A percentile compares a stretch with the other conserved stretches of the same genome.
Evolutionary conservation across 1,140 invertebrate genomes (phyloP).

Genomic region (Drosophila leontia): DNA sequence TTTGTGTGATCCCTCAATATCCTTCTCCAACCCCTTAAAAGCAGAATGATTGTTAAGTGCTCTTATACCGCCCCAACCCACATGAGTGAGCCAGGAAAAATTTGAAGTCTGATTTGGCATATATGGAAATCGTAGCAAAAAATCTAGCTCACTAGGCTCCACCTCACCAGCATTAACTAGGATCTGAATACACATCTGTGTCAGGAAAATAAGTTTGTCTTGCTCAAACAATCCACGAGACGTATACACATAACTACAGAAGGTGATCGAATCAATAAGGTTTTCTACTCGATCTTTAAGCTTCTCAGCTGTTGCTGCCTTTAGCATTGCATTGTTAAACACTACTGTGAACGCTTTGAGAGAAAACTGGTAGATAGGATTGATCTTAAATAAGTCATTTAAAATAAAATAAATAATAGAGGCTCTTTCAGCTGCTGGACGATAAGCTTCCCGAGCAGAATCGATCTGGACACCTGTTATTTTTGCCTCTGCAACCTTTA

Average conservation of each 20-base stretch:
- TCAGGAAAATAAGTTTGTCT: constrained; percentile 96
- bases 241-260: constrained; percentile 94
- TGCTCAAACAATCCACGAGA: constrained; percentile 96
- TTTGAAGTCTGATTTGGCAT: constrained; percentile 89
- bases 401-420: constrained; percentile 97
- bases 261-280: constrained; percentile 95
- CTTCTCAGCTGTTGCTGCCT: constrained; percentile 89
- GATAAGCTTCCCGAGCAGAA: constrained; percentile 94
- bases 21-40: constrained; percentile 95
- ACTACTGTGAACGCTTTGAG: constrained; percentile 97
- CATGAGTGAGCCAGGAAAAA: constrained; percentile 93
- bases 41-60: constrained; percentile 91
- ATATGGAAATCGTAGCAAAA: constrained; percentile 93
- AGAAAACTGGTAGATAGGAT: constrained; percentile 98
- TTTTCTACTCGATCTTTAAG: constrained; percentile 90
- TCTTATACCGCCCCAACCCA: constrained; percentile 95
- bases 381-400: constrained; percentile 96
- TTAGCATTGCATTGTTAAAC: constrained; percentile 94
- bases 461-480: constrained; percentile 95
- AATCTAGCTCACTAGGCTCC: constrained; percentile 91
- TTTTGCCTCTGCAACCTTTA: constrained; percentile 94
- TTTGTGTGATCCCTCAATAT: constrained; percentile 96
- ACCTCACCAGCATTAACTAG: constrained; percentile 89
- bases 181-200: constrained; percentile 94
- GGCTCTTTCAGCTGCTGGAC: constrained; percentile 93